Base-by-base conservation (phyloP, 2,113 vertebrate species). In the Irena cyanogastra region DNA sequence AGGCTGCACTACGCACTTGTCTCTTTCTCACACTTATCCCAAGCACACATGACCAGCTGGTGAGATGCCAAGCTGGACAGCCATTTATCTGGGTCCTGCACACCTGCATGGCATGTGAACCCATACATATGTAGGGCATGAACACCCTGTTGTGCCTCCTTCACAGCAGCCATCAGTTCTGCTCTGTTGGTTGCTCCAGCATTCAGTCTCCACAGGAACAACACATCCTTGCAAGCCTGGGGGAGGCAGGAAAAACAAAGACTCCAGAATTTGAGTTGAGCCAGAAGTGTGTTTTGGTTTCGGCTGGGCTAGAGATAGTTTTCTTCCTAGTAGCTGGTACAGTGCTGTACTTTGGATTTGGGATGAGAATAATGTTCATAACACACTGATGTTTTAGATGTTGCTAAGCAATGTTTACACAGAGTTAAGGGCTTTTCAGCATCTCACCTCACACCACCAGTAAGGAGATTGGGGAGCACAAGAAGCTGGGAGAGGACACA, bases 391-490 rank as follows among this genome's bases (percentile, higher is more conserved):
- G 35, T 63, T 68, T 91, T 15, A 44, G 31, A 33, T 37, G 16
- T 56, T 81, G 42, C 16, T 56, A 61, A 39, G 68, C 16, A 61
- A 13, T 22, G 33, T 63, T 81, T 44, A 56, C 35, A 66, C 8
- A 30, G 35, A 42, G 9, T n/a, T 12, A 75, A 30, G 35, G 16
- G 6, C 11, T 63, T 81, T 75, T 81, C 54, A 81, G 19, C 16
- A 56, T 75, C 54, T 56, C 31, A 49, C 41, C 22, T 35, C 47
- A 61, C 4, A 11, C 5, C 54, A 44, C 9, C 19, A 75, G 41
- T n/a, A 7, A 50, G 47, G 7, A 28, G 54, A 13, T 0, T 42
- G 9, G 9, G 9, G 6, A 19, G 2, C 45, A 68, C n/a, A 61
- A 61, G 22, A 68, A 54, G 16, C 7, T 65, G 33, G 28, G 28